Evolutionary conservation across 2,888 invertebrate genomes (phyloP).

Genomic region (Colostygia pectinataria): DNA sequence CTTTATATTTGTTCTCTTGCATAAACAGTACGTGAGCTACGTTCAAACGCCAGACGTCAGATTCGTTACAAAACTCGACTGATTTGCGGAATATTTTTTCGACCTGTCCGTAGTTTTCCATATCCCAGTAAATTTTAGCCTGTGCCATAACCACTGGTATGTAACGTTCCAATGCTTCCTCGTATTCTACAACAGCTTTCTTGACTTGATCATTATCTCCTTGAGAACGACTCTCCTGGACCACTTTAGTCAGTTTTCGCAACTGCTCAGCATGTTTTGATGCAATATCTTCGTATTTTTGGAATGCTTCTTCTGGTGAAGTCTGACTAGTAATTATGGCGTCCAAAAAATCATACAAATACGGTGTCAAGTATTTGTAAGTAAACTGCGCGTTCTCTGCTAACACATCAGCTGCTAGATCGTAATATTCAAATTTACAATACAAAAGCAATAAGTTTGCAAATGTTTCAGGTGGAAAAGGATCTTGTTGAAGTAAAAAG

Average conservation of each 20-base stretch:
- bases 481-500: constrained; percentile 96
- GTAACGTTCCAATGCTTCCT: constrained; percentile 94
- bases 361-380: constrained; percentile 96
- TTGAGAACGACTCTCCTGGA: constrained; percentile 94
- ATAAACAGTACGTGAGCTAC: constrained; percentile 99
- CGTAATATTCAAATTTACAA: constrained; percentile 98
- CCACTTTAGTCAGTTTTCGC: constrained; percentile 95
- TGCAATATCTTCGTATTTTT: constrained; percentile 97
- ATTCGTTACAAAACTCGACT: constrained; percentile 98
- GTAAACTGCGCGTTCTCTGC: constrained; percentile 98
- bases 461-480: constrained; percentile 98
- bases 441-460: constrained; percentile 96
- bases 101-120: constrained; percentile 97
- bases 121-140: constrained; percentile 99
- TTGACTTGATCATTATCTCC: constrained; percentile 95
- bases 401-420: constrained; percentile 98
- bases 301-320: constrained; percentile 97
- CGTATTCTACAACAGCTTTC: constrained; percentile 95
- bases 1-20: constrained; percentile 99
- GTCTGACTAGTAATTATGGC: constrained; percentile 98
- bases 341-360: constrained; percentile 97
- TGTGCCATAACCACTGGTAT: constrained; percentile 99
- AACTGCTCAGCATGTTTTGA: constrained; percentile 95
- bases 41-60: constrained; percentile 98
- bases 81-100: constrained; percentile 98